Conservation (phyloP, 2,797 vertebrate genomes). For the Sebastes itinus region DNA sequence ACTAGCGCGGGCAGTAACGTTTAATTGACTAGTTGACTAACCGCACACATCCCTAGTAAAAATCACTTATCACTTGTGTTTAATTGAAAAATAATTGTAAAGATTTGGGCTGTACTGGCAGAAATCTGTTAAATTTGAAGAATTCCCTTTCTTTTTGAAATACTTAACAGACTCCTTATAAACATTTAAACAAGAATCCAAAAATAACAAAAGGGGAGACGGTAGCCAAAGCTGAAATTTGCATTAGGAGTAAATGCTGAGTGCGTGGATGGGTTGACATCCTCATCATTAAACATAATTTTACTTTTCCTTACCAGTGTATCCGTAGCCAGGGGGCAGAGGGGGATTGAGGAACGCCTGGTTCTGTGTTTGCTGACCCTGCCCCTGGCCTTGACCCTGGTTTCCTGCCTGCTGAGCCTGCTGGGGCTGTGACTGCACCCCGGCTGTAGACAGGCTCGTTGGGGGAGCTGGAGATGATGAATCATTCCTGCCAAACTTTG, state of each 20-base stretch:
- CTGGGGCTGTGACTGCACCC: constrained; percentile 78
- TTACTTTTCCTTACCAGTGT: constrained; percentile 78
- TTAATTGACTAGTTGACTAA: no score
- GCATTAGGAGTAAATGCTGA: neutral
- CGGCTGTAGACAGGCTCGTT: constrained; percentile 86
- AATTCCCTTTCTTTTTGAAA: neutral
- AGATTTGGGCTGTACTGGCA: no score
- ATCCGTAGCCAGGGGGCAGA: constrained; percentile 95
- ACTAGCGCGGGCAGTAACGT: no score
- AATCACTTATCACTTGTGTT: neutral
- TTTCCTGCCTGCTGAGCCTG: constrained; percentile 76
- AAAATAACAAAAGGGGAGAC: neutral
- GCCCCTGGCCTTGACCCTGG: constrained; percentile 80
- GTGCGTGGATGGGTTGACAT: neutral
- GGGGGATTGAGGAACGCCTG: constrained; percentile 95
- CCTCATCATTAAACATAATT: neutral
- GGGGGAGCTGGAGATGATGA: constrained; percentile 93
- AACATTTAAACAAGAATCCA: neutral
- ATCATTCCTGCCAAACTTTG: constrained; percentile 95
- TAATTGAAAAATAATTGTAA: neutral
- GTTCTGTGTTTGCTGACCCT: constrained; percentile 86
- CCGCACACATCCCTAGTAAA: neutral
- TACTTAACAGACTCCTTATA: neutral
- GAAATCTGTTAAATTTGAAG: neutral
- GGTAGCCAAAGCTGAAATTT: neutral